Evolutionary conservation across 2,113 vertebrate species (phyloP).

Genomic region (Channa maculata): DNA sequence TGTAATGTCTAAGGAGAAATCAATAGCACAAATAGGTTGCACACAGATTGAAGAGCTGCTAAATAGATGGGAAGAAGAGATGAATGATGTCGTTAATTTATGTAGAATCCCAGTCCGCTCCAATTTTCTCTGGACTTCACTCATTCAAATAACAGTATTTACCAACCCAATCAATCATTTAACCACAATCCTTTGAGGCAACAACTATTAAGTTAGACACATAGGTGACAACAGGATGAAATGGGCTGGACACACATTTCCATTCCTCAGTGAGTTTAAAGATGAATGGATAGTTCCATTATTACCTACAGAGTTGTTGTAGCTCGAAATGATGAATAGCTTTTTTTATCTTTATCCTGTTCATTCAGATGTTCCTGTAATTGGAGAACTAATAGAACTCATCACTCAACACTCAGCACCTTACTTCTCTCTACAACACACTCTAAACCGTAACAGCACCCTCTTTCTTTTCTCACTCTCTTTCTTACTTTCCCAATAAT

Average conservation of each 20-base stretch:
- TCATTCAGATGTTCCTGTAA: constrained; percentile 65
- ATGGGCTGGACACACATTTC: constrained; percentile 6
- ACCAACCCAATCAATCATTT: constrained; percentile 33
- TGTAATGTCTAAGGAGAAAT: constrained; percentile 34
- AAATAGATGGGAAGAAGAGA: constrained; percentile 8
- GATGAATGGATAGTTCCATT: constrained; percentile 56
- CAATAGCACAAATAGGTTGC: constrained; percentile 16
- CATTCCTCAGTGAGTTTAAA: constrained; percentile 31
- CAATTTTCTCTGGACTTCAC: neutral
- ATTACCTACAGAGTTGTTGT: constrained; percentile 51
- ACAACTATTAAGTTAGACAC: constrained; percentile 9
- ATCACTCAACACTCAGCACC: constrained; percentile 57
- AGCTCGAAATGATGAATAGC: constrained; percentile 59
- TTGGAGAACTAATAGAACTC: constrained; percentile 65
- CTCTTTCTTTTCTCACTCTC: neutral
- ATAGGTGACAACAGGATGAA: constrained; percentile 8
- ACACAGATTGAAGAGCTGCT: constrained; percentile 9
- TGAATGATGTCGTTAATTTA: constrained; percentile 24
- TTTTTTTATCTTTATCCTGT: constrained; percentile 34
- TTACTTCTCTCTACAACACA: constrained; percentile 9
- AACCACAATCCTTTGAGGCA: constrained; percentile 8
- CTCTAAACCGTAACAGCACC: constrained; percentile 5
- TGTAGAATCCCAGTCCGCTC: constrained; percentile 18
- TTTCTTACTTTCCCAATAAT: constrained; percentile 4
- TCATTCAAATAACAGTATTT: constrained; percentile 19